phyloP scores from a whole-genome alignment of 2,113 vertebrate genomes.

The Uria aalge region DNA sequence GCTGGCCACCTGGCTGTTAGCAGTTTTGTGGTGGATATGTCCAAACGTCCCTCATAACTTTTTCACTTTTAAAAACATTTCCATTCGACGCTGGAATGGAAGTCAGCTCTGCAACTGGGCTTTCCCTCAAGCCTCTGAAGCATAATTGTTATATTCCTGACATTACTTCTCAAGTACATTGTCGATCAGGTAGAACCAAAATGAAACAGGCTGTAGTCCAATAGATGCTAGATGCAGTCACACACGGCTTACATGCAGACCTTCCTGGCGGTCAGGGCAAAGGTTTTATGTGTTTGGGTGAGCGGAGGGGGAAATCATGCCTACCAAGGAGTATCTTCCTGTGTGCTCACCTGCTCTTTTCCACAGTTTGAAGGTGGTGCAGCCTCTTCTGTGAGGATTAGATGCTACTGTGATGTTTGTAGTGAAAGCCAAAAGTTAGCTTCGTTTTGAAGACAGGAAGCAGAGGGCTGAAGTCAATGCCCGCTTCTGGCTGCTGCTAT shows the following conservation, averaged over 20 bases:
- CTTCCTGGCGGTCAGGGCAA: fast-evolving
- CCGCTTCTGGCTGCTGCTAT: neutral
- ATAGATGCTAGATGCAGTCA: neutral
- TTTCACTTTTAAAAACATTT: neutral
- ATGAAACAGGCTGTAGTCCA: neutral
- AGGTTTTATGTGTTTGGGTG: neutral
- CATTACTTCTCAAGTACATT: neutral
- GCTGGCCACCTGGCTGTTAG: neutral
- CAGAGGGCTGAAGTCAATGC: neutral
- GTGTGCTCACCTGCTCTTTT: neutral
- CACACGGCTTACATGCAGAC: neutral
- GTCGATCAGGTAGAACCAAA: neutral
- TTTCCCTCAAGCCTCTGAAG: neutral
- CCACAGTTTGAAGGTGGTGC: neutral
- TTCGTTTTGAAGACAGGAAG: neutral
- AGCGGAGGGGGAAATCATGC: neutral
- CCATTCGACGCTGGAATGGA: neutral
- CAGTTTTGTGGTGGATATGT: neutral
- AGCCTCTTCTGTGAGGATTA: neutral
- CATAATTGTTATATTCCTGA: neutral
- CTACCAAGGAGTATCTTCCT: neutral
- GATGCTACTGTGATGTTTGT: neutral
- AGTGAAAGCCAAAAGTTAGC: neutral
- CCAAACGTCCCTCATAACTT: neutral
- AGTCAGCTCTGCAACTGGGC: neutral